phyloP scores from a whole-genome alignment of 2,113 vertebrate genomes.

The Lycaon pictus region DNA sequence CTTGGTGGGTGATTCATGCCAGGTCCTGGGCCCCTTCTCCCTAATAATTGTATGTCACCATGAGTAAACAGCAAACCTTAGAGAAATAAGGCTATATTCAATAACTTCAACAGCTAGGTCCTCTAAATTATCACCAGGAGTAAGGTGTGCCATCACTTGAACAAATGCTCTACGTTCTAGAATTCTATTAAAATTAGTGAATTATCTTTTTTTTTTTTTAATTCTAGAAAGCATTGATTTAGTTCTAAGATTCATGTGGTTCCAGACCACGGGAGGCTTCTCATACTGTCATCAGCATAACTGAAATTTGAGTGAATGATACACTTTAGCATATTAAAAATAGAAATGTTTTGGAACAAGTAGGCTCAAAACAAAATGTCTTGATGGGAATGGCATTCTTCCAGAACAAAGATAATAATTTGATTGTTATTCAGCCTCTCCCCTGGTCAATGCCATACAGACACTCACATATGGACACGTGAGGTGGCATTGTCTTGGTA shows the following conservation, averaged over 20 bases:
- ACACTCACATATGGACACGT: background rate
- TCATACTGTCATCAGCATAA: background rate
- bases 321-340: background rate
- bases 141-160: background rate
- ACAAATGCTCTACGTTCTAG: background rate
- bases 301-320: background rate
- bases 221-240: background rate
- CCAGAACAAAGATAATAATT: background rate
- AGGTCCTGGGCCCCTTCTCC: background rate
- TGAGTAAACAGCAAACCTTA: background rate
- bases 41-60: background rate
- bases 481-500: background rate
- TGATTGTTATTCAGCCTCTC: background rate
- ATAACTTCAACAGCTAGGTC: background rate
- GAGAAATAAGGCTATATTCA: background rate
- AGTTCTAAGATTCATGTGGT: background rate
- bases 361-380: background rate
- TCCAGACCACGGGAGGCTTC: background rate
- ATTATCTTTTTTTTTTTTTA: background rate
- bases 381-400: background rate
- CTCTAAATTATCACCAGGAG: background rate
- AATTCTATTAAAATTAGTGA: background rate
- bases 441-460: background rate
- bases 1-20: background rate
- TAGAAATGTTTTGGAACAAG: background rate